phyloP scores from a whole-genome alignment of 2,113 vertebrate species.

The Macrotus californicus region DNA sequence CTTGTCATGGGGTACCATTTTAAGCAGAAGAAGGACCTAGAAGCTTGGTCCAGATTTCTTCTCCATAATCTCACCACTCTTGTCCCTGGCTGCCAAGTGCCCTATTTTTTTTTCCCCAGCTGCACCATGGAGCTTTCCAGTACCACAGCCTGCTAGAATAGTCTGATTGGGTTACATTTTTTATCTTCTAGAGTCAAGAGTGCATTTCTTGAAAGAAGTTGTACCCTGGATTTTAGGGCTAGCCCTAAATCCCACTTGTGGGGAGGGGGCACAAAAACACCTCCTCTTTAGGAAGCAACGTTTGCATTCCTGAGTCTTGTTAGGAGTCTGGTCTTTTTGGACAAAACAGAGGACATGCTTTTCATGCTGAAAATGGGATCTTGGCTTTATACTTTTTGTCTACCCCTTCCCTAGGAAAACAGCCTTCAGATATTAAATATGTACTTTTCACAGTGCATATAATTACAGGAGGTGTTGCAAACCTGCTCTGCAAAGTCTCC shows the following conservation, averaged over 20 bases:
- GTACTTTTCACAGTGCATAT: not conserved
- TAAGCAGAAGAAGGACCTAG: not conserved
- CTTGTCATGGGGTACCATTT: not conserved
- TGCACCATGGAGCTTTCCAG: not conserved
- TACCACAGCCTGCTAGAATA: not conserved
- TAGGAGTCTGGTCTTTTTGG: not conserved
- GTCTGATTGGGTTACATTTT: not conserved
- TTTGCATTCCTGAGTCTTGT: not conserved
- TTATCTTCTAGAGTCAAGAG: not conserved
- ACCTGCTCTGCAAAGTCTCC: not conserved
- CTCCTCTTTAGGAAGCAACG: not conserved
- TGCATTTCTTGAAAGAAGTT: not conserved
- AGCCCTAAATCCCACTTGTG: not conserved
- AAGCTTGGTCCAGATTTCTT: not conserved
- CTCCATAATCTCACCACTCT: not conserved
- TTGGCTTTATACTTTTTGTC: not conserved
- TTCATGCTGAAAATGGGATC: not conserved
- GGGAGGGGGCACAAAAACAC: rapidly evolving
- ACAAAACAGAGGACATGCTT: not conserved
- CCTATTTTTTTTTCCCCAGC: not conserved
- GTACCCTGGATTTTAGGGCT: not conserved
- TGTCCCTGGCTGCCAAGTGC: not conserved
- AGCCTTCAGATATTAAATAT: not conserved
- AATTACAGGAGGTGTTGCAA: not conserved
- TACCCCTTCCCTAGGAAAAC: not conserved